Conservation (phyloP, 2,113 vertebrate species). For the Odontesthes bonariensis region DNA sequence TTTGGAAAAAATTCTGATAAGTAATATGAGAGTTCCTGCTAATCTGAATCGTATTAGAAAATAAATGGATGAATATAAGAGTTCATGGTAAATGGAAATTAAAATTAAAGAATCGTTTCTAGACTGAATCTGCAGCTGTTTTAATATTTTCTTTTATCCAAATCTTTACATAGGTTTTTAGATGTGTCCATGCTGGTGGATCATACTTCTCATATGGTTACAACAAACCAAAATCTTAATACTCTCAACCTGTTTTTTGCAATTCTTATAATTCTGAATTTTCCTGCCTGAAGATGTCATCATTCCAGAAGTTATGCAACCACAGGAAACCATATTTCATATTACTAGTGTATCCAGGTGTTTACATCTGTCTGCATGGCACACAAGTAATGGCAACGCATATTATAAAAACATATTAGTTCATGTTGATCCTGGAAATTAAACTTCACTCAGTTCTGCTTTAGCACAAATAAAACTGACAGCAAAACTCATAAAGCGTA, state of each 20-base stretch:
- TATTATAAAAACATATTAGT: not conserved
- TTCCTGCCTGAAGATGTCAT: not conserved
- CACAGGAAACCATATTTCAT: not conserved
- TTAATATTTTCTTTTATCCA: no score
- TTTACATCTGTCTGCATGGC: not conserved
- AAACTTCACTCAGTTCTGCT: no score
- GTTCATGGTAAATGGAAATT: not conserved
- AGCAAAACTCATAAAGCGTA: constrained; percentile 4
- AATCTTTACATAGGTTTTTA: no score
- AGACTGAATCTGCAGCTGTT: no score
- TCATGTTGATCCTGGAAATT: no score
- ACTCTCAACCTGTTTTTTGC: no score
- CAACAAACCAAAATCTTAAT: no score
- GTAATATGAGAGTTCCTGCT: no score
- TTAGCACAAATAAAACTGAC: not conserved
- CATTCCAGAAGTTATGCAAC: not conserved
- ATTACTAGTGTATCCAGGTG: not conserved
- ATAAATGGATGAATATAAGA: no score
- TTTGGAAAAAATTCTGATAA: no score
- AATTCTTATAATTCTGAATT: not conserved
- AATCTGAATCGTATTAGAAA: no score
- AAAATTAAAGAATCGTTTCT: not conserved
- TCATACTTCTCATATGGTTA: no score
- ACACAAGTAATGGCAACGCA: not conserved
- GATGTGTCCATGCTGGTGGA: not conserved